Evolutionary conservation across 2,888 invertebrate genomes (phyloP), one percentile per base, ranked within the genome.

Genomic region (Beris chalybata): DNA sequence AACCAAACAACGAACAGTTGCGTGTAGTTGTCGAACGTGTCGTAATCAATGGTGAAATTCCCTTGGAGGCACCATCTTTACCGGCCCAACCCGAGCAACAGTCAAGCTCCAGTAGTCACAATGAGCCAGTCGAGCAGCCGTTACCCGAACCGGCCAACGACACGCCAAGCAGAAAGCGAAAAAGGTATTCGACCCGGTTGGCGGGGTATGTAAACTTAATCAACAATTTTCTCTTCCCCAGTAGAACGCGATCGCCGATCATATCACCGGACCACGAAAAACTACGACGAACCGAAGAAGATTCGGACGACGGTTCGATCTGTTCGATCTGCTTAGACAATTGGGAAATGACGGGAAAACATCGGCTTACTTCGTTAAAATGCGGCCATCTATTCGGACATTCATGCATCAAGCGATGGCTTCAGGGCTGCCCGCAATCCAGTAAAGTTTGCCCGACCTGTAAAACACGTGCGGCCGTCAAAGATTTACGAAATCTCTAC

Each of bases 311-410:
- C 57, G 90, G 89, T 0, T 85, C 87, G 74, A 84, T 85, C 0
- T 97, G 97, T 73, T 87, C 94, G 0, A 95, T 97, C 71, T 97
- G 97, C 76, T 83, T 95, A 70, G 96, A 96, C 65, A 81, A 85
- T 3, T 97, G 95, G 93, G 91, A 90, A 4, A 93, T 89, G 76
- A 86, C 89, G 0, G 97, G 96, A 0, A 86, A 85, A 0, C 97
- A 97, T 78, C 84, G 95, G 63, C 81, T 97, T 3, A 90, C 90
- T n/a, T 89, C 93, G 0, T 81, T 97, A 7, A 89, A 89, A 75
- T 97, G 97, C 79, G 97, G 97, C 0, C 97, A 97, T 81, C 80
- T 97, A 6, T 97, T 95, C 79, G 97, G 97, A 0, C 81, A 87
- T 0, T 84, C 85, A 15, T 97, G 97, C 76, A 83, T 80, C 61